These are phyloP conservation scores for Turritopsis dohrnii DNA, from an alignment of 30 jellyfish, hydroid and myxozoan species.

Conservation along the genomic window DNA sequence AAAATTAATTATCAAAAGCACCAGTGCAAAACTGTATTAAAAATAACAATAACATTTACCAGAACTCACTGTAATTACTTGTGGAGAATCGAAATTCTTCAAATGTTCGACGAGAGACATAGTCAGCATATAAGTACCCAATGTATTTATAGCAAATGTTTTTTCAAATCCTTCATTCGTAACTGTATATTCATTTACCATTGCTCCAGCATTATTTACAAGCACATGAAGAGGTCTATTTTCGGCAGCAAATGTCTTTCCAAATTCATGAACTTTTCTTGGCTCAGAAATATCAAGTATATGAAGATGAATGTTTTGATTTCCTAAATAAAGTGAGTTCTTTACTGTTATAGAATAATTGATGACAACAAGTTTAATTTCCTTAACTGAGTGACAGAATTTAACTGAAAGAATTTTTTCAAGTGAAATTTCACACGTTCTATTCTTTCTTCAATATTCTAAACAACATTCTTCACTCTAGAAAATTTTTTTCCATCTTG, in stretches of 20 bases:
- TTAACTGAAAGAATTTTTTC: too few species aligned
- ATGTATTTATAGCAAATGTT: constrained; percentile 60
- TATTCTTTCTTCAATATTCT: too few species aligned
- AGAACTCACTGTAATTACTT: constrained; percentile 71
- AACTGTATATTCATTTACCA: constrained; percentile 49
- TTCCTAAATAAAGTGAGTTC: not conserved
- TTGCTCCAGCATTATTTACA: constrained; percentile 75
- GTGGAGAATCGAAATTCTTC: constrained; percentile 51
- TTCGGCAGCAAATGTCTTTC: constrained; percentile 36
- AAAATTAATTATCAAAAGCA: too few species aligned
- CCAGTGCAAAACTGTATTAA: too few species aligned
- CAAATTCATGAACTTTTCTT: constrained; percentile 46
- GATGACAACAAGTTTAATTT: too few species aligned
- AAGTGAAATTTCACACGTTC: too few species aligned
- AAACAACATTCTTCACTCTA: too few species aligned
- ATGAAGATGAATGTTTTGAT: constrained; percentile 53
- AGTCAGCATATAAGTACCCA: constrained; percentile 72
- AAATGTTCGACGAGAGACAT: constrained; percentile 48
- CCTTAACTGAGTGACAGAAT: too few species aligned
- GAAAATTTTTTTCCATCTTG: too few species aligned
- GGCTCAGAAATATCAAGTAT: constrained; percentile 61
- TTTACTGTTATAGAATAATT: too few species aligned
- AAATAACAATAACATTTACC: constrained; percentile 29
- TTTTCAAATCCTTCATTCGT: constrained; percentile 45
- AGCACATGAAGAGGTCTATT: constrained; percentile 54